phyloP scores from a whole-genome alignment of 2,888 invertebrate genomes.

The Melikaiella ostensackeni region DNA sequence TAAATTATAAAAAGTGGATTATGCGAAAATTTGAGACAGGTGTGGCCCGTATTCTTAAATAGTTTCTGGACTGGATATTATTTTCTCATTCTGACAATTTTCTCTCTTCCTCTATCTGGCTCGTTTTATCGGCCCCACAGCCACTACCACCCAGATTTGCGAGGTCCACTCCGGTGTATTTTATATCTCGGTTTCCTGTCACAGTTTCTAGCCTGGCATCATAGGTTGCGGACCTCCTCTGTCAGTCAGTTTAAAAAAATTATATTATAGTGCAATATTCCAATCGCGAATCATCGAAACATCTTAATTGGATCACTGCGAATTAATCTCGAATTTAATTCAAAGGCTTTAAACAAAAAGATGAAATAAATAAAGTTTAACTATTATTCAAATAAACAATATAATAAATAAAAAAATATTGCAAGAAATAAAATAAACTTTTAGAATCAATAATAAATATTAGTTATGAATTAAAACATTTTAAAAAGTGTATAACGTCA shows the following conservation, averaged over 20 bases:
- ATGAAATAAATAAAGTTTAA: background rate
- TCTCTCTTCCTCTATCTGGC: background rate
- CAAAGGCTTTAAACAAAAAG: too few relatives aligned
- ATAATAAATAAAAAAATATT: too few relatives aligned
- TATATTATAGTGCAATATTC: background rate
- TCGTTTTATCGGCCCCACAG: conserved; percentile 3
- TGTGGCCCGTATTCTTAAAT: conserved; percentile 1
- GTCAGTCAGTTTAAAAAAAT: background rate
- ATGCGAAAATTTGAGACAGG: background rate
- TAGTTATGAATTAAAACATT: too few relatives aligned
- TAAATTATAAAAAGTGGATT: background rate
- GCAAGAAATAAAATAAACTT: too few relatives aligned
- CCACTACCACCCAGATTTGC: background rate
- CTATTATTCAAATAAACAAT: background rate
- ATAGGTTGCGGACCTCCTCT: conserved; percentile 48
- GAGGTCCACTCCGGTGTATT: conserved; percentile 10
- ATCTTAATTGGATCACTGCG: too few relatives aligned
- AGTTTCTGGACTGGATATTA: background rate
- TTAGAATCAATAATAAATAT: too few relatives aligned
- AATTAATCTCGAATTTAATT: too few relatives aligned
- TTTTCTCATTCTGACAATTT: background rate
- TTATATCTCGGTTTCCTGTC: conserved; percentile 52
- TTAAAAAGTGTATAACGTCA: too few relatives aligned
- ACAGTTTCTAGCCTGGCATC: conserved; percentile 43
- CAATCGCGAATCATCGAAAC: background rate